Percentiles rank a stretch among this genome's conserved stretches.
Evolutionary conservation across 35 echinoderm and acorn worm genomes (phyloP).

Genomic region (Heliocidaris erythrogramma): DNA sequence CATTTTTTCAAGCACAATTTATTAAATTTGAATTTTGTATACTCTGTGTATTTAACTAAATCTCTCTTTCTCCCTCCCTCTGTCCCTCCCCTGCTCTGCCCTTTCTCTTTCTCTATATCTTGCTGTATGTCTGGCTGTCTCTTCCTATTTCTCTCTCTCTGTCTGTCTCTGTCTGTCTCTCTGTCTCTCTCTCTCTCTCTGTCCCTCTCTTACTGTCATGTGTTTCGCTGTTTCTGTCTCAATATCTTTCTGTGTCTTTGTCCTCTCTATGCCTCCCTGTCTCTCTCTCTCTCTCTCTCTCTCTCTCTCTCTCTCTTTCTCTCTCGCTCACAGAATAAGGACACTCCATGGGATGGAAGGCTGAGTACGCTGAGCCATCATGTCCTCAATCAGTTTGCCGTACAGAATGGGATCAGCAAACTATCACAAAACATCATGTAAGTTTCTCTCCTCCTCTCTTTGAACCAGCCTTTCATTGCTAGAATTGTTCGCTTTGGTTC

Average conservation of each 20-base stretch:
- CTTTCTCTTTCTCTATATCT: too few relatives aligned
- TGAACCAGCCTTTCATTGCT: too few relatives aligned
- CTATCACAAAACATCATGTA: conserved; percentile 85
- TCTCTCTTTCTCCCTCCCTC: too few relatives aligned
- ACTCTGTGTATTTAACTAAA: too few relatives aligned
- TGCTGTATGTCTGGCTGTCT: too few relatives aligned
- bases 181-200: background rate
- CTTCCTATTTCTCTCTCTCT: too few relatives aligned
- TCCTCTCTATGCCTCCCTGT: background rate
- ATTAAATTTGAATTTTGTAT: too few relatives aligned
- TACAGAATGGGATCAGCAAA: conserved; percentile 72
- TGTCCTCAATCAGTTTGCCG: conserved; percentile 81
- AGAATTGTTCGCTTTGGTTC: too few relatives aligned
- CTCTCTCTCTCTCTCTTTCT: background rate
- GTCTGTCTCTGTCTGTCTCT: too few relatives aligned
- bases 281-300: background rate
- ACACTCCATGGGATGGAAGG: conserved; percentile 79
- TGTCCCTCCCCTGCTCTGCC: too few relatives aligned
- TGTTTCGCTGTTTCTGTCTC: background rate
- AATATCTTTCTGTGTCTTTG: background rate
- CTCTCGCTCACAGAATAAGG: conserved; percentile 25
- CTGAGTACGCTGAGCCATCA: conserved; percentile 61
- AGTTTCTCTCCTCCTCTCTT: conserved; percentile 43
- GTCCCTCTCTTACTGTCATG: background rate
- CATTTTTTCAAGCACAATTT: too few relatives aligned